phyloP scores from a whole-genome alignment of 2,797 vertebrate genomes.

The Anguilla marmorata region DNA sequence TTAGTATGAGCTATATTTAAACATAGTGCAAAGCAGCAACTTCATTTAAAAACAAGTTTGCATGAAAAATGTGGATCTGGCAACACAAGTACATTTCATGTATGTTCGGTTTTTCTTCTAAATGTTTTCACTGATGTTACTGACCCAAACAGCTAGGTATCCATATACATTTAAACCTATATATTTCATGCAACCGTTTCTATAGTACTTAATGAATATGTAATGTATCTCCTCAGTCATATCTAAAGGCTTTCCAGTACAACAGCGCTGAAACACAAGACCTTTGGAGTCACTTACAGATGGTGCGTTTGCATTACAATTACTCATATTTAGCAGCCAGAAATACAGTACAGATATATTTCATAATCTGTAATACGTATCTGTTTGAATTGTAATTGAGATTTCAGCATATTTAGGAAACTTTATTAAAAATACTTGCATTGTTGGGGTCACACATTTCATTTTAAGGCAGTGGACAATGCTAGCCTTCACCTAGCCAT shows the following conservation, averaged over 20 bases:
- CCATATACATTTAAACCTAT: background rate
- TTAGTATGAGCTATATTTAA: no score
- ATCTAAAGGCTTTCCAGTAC: constrained; percentile 54
- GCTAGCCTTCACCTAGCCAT: constrained; percentile 37
- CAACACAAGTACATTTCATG: background rate
- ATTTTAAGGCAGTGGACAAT: constrained; percentile 39
- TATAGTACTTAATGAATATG: background rate
- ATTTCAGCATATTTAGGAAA: background rate
- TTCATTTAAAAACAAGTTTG: no score
- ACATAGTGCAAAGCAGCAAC: no score
- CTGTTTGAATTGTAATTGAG: background rate
- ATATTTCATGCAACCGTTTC: background rate
- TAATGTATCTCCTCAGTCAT: constrained; percentile 52
- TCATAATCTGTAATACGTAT: background rate
- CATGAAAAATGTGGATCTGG: no score
- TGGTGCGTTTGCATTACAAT: constrained; percentile 51
- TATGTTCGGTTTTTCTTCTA: background rate
- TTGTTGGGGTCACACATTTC: background rate
- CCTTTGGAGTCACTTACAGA: constrained; percentile 62
- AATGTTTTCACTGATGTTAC: background rate
- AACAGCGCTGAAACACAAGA: constrained; percentile 52
- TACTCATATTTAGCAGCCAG: background rate
- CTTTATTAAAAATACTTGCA: background rate
- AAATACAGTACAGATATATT: background rate
- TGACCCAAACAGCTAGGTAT: background rate